phyloP scores from a whole-genome alignment of 2,888 invertebrate genomes.

The Pomacea canaliculata region DNA sequence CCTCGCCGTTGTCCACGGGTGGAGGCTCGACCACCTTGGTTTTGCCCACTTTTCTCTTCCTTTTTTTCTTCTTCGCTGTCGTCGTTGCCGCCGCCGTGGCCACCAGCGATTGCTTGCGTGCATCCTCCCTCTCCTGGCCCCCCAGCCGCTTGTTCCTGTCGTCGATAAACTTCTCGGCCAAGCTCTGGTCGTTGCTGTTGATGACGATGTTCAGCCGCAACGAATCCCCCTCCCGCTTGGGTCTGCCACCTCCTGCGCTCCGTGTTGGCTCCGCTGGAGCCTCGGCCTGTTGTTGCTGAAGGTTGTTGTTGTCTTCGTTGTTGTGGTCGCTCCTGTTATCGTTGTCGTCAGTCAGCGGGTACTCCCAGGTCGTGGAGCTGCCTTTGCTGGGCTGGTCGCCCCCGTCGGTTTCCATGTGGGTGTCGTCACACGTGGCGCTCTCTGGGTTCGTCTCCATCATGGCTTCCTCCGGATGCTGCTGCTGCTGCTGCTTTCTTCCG shows the following conservation, averaged over 20 bases:
- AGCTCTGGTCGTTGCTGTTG: neutral
- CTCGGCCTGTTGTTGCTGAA: conserved; percentile 2
- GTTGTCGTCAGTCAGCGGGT: conserved; percentile 10
- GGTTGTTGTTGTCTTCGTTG: conserved; percentile 18
- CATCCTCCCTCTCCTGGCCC: neutral
- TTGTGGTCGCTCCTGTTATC: neutral
- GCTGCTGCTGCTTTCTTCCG: neutral
- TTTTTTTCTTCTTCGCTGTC: conserved; percentile 9
- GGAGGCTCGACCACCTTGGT: conserved; percentile 13
- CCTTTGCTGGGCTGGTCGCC: neutral
- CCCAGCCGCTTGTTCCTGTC: neutral
- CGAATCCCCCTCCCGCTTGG: neutral
- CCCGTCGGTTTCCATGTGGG: neutral
- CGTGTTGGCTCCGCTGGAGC: neutral
- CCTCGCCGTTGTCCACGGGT: conserved; percentile 28
- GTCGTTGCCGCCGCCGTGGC: neutral
- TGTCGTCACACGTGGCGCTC: neutral
- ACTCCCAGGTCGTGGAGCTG: conserved; percentile 2
- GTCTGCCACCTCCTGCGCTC: neutral
- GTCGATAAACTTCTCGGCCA: neutral
- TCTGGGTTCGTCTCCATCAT: neutral
- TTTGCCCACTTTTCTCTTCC: conserved; percentile 24
- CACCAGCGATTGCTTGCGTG: conserved; percentile 3
- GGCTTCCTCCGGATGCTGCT: neutral
- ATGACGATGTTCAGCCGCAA: neutral